Evolutionary conservation across 1,140 invertebrate species (phyloP), one percentile per base, ranked within the genome.

Genomic region (Anastrepha obliqua): DNA sequence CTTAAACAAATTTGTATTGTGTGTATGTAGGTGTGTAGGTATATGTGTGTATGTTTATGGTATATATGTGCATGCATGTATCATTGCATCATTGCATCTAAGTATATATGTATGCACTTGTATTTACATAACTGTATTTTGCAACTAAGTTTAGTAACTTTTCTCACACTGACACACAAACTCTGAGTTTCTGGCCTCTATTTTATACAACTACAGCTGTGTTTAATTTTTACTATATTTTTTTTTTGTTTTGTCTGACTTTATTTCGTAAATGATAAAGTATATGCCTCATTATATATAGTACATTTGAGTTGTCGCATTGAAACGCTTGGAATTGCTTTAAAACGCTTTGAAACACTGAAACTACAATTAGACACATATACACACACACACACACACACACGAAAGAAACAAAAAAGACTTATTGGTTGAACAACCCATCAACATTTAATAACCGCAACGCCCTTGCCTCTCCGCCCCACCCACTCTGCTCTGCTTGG

Each of bases 251-350:
- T 47, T 78, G 15, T 55, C 13, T 51, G 44, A 51, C 6, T 81
- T 58, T 81, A n/a, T 81, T 74, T 74, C 6, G 17, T 81, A 20
- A 13, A 55, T 8, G 55, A 81, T 55, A 74, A 44, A 47, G 70
- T 74, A 74, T 74, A 74, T 74, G 13, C 44, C 70, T 47, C 70
- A 39, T 85, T 29, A 39, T 85, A 60, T 51, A 59, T n/a, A 58
- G 51, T 85, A 62, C 85, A 86, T 86, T 86, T 86, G 85, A 86
- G 20, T 86, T 86, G 85, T 86, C 85, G 51, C 85, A 29, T 60
- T 86, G 58, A 81, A 81, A 81, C 47, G n/a, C 44, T 55, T 81
- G 51, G 17, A 81, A 55, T 81, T 55, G 74, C 74, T 81, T 81
- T 44, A 44, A 74, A 74, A 74, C 67, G 67, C 44, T 44, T 81